Percentiles rank a stretch among this genome's conserved stretches.
phyloP scores from a whole-genome alignment of 2,797 vertebrate genomes.

The Silurus lanzhouensis region DNA sequence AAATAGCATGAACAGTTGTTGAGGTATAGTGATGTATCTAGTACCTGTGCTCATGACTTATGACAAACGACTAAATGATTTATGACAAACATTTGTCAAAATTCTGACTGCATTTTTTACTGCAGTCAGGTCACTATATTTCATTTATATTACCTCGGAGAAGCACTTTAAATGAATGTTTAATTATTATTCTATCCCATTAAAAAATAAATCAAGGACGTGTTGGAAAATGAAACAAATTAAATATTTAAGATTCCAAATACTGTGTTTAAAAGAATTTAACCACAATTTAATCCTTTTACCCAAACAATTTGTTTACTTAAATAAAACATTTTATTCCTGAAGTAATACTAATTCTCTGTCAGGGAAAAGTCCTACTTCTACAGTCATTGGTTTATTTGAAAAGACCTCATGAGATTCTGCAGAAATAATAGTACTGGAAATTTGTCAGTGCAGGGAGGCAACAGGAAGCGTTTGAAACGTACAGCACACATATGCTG shows the following conservation, averaged over 20 bases:
- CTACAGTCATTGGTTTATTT: not conserved
- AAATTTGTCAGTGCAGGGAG: constrained; percentile 4
- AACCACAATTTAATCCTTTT: not conserved
- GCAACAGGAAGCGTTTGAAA: constrained; percentile 15
- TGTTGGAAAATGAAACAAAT: not conserved
- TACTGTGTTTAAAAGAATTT: not conserved
- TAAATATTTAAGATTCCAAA: not conserved
- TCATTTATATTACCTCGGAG: not conserved
- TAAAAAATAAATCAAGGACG: not conserved
- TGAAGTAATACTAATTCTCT: not conserved
- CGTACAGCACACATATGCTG: not conserved
- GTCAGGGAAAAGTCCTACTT: not conserved
- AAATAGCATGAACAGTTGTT: constrained; percentile 30
- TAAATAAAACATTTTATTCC: not conserved
- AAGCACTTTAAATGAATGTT: not conserved
- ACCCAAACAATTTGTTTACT: not conserved
- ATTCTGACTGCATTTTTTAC: not conserved
- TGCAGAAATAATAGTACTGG: constrained; percentile 19
- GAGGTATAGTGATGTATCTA: not conserved
- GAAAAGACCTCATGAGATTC: constrained; percentile 9
- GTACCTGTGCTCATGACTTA: not conserved
- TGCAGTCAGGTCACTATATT: not conserved
- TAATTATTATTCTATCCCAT: not conserved
- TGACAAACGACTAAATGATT: too few relatives aligned
- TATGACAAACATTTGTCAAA: not conserved